A percentile compares a stretch with the other conserved stretches of the same genome.
These are phyloP conservation scores for Pantherophis vulpinus DNA, from an alignment of 2,797 vertebrate species.

Conservation along the genomic window DNA sequence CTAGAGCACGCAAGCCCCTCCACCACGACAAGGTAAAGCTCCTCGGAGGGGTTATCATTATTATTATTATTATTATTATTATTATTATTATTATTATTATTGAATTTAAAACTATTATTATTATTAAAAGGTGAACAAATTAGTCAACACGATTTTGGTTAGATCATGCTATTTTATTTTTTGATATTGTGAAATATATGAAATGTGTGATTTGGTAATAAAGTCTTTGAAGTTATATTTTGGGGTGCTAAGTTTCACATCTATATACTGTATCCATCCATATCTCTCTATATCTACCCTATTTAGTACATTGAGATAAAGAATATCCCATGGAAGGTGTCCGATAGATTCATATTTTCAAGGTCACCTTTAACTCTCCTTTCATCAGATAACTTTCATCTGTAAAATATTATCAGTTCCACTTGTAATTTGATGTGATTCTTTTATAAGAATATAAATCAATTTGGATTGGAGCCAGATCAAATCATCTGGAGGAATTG, in stretches of 20 bases:
- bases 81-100: neutral
- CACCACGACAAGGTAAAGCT: too few species aligned
- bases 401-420: neutral
- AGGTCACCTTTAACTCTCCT: neutral
- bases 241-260: neutral
- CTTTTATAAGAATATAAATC: neutral
- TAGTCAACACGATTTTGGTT: neutral
- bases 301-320: neutral
- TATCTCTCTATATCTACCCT: neutral
- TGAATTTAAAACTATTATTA: neutral
- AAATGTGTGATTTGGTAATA: neutral
- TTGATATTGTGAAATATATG: neutral
- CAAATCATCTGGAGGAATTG: neutral
- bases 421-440: neutral
- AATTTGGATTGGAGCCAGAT: neutral
- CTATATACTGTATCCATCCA: neutral
- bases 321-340: neutral
- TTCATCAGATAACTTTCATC: neutral
- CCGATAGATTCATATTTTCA: neutral
- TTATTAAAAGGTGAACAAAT: neutral
- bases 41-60: too few species aligned
- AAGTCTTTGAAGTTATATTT: neutral
- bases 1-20: too few species aligned
- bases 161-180: neutral
- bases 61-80: neutral